Evolutionary conservation across 2,888 invertebrate genomes (phyloP), one percentile per base, ranked within the genome.

Genomic region (Oegoconia quadripuncta): DNA sequence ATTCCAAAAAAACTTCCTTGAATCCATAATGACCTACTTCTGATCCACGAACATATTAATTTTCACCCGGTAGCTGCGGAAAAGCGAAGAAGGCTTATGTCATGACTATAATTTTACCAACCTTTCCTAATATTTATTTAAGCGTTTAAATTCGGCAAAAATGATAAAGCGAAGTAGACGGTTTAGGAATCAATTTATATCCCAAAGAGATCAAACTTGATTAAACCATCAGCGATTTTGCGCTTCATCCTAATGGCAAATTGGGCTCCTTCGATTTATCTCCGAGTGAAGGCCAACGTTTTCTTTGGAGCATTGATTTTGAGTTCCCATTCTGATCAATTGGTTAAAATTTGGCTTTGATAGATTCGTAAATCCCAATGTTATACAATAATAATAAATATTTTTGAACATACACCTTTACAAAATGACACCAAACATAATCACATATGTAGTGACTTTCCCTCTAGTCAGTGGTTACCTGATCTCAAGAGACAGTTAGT

Each of bases 171-270:
- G 15, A 32, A 23, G 22, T 8, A 23, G 29, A 28, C 37, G 41
- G 44, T 44, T 37, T 39, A 22, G 6, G 34, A 34, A 45, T 43
- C 38, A 50, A 46, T 49, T 48, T 47, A 41, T 39, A 31, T 32
- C 39, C 33, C 37, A 22, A 36, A 42, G 37, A 39, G 37, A 39
- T 43, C 30, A 33, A 40, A 42, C 28, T 40, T 48, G 50, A 52
- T 52, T 52, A 44, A 42, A 48, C 41, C 45, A 28, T 46, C 49
- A 48, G 41, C 44, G 46, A 47, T 48, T 52, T 56, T 49, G 37
- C 42, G 32, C 45, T 47, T 39, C 39, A 26, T 34, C 48, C 37
- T 51, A 54, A 55, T 49, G 40, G 47, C 45, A 41, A 52, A 54
- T 52, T 50, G 51, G 46, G 41, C 37, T 37, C 23, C 45, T 42